Evolutionary conservation across 2,113 vertebrate genomes (phyloP).

Genomic region (Jacana jacana): DNA sequence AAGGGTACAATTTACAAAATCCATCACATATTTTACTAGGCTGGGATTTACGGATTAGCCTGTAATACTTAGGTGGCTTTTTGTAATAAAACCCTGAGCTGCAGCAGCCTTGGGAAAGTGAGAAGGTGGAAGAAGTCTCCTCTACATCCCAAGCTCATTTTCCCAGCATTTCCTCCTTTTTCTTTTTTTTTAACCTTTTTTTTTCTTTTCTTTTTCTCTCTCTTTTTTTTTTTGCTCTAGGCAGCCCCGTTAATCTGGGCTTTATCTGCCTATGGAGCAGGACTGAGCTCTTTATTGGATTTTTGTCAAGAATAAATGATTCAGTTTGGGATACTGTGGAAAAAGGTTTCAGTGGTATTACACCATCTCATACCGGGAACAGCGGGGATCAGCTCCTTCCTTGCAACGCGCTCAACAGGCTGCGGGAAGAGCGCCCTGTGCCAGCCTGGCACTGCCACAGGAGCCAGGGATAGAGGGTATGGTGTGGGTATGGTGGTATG

Average conservation of each 20-base stretch:
- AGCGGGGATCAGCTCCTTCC: conserved; percentile 67
- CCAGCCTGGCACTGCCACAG: not conserved
- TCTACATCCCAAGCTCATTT: conserved; percentile 57
- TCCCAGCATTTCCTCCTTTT: conserved; percentile 52
- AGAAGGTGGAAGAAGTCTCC: conserved; percentile 71
- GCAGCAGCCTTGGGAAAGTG: conserved; percentile 71
- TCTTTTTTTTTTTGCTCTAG: conserved; percentile 51
- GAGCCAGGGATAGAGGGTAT: not conserved
- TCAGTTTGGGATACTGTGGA: conserved; percentile 74
- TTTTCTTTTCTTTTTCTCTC: not conserved
- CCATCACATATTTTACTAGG: conserved; percentile 83
- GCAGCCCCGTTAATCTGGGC: conserved; percentile 75
- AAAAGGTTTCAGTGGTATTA: conserved; percentile 68
- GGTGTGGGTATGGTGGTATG: not conserved
- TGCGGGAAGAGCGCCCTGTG: conserved; percentile 29
- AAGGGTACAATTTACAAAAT: conserved; percentile 89
- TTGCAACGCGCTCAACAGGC: conserved; percentile 55
- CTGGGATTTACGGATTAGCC: conserved; percentile 85
- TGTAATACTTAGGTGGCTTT: conserved; percentile 83
- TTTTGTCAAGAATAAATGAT: conserved; percentile 81
- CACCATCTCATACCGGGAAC: conserved; percentile 66
- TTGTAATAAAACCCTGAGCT: conserved; percentile 80
- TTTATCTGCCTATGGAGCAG: conserved; percentile 79
- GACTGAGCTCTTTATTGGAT: conserved; percentile 82
- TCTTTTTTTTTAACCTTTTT: not conserved